A percentile compares a stretch with the other conserved stretches of the same genome.
phyloP scores from a whole-genome alignment of 2,888 invertebrate genomes.

The Mesorhabditis spiculigera region DNA sequence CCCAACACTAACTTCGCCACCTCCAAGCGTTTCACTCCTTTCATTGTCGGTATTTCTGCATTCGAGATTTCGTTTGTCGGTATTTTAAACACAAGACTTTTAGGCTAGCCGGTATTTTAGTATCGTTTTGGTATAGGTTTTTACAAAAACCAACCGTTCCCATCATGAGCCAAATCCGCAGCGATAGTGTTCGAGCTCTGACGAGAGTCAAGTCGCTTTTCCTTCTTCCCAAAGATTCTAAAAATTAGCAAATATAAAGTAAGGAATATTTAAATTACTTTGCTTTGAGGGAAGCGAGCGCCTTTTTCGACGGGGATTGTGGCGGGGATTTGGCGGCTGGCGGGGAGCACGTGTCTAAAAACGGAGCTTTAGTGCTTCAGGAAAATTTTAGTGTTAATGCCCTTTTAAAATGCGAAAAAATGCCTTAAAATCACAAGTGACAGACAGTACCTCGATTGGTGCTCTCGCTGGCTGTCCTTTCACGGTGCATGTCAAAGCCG shows the following conservation, averaged over 20 bases:
- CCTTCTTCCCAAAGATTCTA: constrained; percentile 39
- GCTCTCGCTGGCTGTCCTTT: constrained; percentile 40
- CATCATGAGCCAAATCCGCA: background rate
- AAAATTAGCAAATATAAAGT: too few species aligned
- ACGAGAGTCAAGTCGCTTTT: constrained; percentile 15
- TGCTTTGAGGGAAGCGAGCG: constrained; percentile 34
- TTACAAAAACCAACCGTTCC: background rate
- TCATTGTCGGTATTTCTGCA: too few species aligned
- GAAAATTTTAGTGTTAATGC: background rate
- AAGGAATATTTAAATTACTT: too few species aligned
- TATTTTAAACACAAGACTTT: too few species aligned
- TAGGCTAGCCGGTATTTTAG: too few species aligned
- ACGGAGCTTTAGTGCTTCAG: constrained; percentile 5
- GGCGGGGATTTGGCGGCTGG: constrained; percentile 30
- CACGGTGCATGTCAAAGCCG: constrained; percentile 38
- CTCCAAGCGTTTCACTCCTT: too few species aligned
- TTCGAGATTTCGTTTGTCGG: too few species aligned
- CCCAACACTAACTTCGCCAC: too few species aligned
- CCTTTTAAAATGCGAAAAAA: too few species aligned
- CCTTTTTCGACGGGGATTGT: constrained; percentile 33
- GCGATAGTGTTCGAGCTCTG: too few species aligned
- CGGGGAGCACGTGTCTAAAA: constrained; percentile 31
- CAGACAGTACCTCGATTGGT: constrained; percentile 30
- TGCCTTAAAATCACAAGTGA: background rate
- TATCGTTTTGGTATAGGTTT: background rate